phyloP scores from a whole-genome alignment of 2,113 vertebrate species.

The Dicaeum eximium region DNA sequence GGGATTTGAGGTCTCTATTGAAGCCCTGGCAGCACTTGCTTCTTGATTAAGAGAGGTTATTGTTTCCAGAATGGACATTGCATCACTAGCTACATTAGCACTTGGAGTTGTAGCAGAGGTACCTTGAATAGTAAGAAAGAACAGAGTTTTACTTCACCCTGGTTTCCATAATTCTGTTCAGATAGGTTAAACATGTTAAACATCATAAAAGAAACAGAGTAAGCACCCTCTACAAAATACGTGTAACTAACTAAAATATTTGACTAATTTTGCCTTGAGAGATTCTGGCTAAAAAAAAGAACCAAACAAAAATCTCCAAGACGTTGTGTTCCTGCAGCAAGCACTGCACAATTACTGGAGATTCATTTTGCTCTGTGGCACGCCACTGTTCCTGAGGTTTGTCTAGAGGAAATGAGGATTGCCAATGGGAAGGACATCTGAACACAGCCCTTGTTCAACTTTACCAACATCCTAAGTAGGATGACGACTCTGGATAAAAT shows the following conservation, averaged over 20 bases:
- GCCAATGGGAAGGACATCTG: not conserved
- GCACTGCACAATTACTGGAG: rapidly evolving
- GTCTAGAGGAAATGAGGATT: not conserved
- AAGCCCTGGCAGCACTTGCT: conserved; percentile 80
- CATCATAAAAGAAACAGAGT: not conserved
- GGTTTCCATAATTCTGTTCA: rapidly evolving
- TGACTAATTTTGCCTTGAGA: not conserved
- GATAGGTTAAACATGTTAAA: not conserved
- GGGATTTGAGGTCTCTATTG: conserved; percentile 66
- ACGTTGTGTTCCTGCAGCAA: not conserved
- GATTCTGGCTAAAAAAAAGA: not conserved
- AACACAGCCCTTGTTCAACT: not conserved
- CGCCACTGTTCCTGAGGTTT: not conserved
- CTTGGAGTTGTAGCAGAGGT: conserved; percentile 61
- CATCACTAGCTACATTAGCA: conserved; percentile 76
- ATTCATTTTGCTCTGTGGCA: not conserved
- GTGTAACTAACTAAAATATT: not conserved
- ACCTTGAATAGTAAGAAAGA: conserved; percentile 60
- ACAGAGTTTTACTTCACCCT: not conserved
- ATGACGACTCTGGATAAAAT: not conserved
- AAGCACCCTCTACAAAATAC: not conserved
- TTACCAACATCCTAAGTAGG: not conserved
- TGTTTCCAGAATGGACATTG: conserved; percentile 91
- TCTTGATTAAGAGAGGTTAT: conserved; percentile 91
- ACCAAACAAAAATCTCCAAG: not conserved